Evolutionary conservation across 2,797 vertebrate species (phyloP), one percentile per base, ranked within the genome.

Genomic region (Chromis chromis): DNA sequence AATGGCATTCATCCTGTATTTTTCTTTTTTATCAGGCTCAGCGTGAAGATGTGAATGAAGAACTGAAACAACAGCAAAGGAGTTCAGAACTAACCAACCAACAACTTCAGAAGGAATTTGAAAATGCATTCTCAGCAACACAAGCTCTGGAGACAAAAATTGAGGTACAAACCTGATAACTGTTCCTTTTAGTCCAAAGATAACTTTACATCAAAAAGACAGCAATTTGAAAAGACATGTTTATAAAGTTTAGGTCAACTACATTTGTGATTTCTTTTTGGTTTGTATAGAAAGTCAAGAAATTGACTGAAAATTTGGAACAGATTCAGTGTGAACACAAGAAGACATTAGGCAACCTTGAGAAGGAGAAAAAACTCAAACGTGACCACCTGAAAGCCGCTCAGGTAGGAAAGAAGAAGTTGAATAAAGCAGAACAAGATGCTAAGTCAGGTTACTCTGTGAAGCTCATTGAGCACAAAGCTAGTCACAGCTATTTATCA

Each of bases 51-150:
- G 62, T 87, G 24, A 80, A 62, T 0, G 50, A 80, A 6, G 78
- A 88, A 63, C 56, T 89, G 40, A 68, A 74, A n/a, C 56, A 27
- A 56, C 81, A 88, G 3, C 78, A 86, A 52, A 83, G 9, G 2
- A 79, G 50, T 42, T 83, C 84, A 42, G 83, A 71, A 25, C 24
- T 49, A 54, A 68, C 40, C 28, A 91, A 90, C 39, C 63, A 76
- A 52, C 79, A 88, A 48, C 88, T 94, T 28, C 66, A 85, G 75
- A 77, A 78, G 74, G 90, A 93, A 62, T 89, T 83, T 70, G 68
- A 93, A 56, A 74, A 87, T 17, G 81, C 71, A 14, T 84, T 52
- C 3, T 80, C 75, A 46, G 31, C 74, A 57, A 78, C 79, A 40
- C 65, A 79, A 52, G 46, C 71, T 31, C 52, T 93, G 56, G 89